These are phyloP conservation scores for Tetraneura akinire DNA, from an alignment of 1,140 invertebrate genomes.

Conservation along the genomic window DNA sequence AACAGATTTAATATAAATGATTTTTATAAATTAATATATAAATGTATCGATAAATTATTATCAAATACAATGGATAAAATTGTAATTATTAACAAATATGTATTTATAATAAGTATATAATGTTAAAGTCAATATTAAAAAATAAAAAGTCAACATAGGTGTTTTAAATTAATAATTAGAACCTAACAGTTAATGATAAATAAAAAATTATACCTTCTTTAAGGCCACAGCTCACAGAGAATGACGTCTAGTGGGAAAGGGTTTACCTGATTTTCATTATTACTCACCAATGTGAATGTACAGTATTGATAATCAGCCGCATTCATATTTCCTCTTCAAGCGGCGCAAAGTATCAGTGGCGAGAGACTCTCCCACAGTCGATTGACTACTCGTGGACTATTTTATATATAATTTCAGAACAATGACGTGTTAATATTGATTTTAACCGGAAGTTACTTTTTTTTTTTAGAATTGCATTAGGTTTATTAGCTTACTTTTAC, in stretches of 20 bases:
- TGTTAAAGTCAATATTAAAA: conserved; percentile 11
- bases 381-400: conserved; percentile 51
- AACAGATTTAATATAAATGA: conserved; percentile 13
- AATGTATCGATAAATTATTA: conserved; percentile 28
- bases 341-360: conserved; percentile 50
- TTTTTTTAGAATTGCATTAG: conserved; percentile 42
- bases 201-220: conserved; percentile 48
- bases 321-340: conserved; percentile 46
- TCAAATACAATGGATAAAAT: conserved; percentile 26
- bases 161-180: conserved; percentile 38
- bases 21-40: conserved; percentile 2
- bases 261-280: conserved; percentile 50
- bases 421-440: conserved; percentile 50
- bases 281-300: conserved; percentile 49
- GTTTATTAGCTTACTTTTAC: conserved; percentile 32
- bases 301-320: conserved; percentile 49
- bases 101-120: conserved; percentile 5
- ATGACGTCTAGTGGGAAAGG: conserved; percentile 49
- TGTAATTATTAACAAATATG: not conserved
- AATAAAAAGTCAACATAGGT: not conserved
- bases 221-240: conserved; percentile 46
- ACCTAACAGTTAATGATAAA: conserved; percentile 43
- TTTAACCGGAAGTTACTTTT: conserved; percentile 49
- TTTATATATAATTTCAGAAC: conserved; percentile 52
- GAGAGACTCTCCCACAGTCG: conserved; percentile 50